A percentile compares a stretch with the other conserved stretches of the same genome.
These are phyloP conservation scores for Varecia variegata DNA, from an alignment of 2,797 vertebrate species.

Conservation along the genomic window DNA sequence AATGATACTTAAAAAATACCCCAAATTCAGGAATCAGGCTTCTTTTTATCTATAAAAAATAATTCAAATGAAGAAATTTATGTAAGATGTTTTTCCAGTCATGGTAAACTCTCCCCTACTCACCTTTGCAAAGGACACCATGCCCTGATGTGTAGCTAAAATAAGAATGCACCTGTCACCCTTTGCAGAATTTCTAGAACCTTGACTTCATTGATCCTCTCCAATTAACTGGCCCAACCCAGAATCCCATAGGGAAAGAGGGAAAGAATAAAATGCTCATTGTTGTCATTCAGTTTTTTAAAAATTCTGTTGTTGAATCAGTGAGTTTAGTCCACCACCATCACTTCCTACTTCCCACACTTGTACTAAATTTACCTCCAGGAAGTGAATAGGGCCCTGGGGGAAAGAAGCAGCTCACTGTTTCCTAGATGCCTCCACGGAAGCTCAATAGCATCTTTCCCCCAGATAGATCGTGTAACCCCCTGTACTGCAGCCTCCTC, in stretches of 20 bases:
- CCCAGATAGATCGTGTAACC: constrained; percentile 46
- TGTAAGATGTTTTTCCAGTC: neutral
- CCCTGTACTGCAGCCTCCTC: neutral
- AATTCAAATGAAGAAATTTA: neutral
- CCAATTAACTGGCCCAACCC: neutral
- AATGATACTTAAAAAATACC: neutral
- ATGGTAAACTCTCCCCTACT: neutral
- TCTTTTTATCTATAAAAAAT: neutral
- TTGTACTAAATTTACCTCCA: neutral
- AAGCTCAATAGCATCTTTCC: constrained; percentile 21
- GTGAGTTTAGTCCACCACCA: neutral
- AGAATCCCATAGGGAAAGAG: neutral
- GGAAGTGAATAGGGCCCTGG: neutral
- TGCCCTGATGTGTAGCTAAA: neutral
- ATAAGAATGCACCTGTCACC: neutral
- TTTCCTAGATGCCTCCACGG: neutral
- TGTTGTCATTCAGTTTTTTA: neutral
- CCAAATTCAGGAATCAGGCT: neutral
- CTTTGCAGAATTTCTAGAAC: neutral
- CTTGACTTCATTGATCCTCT: neutral
- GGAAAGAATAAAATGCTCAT: neutral
- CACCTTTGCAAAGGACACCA: neutral
- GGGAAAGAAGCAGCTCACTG: neutral
- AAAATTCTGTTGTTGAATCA: neutral
- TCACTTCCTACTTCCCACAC: no score